Base-by-base conservation (phyloP, 2,797 vertebrate species). In the Macroramphosus scolopax region DNA sequence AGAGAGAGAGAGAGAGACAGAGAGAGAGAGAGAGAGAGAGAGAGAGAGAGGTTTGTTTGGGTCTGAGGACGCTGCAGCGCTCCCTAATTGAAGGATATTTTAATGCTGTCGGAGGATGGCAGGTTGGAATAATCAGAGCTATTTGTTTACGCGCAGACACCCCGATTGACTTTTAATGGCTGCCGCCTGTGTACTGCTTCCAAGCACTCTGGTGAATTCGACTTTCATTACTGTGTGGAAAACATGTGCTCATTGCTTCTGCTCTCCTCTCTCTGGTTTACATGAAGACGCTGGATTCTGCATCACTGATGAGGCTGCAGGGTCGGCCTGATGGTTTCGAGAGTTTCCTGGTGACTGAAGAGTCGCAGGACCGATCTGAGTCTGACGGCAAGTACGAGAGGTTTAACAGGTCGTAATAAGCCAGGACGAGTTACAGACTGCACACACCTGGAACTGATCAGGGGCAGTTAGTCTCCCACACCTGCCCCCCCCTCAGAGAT, bases 141-240 rank as follows among this genome's bases (percentile, higher is more conserved):
- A 87, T 92, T 90, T 91, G 89, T 90, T 90, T 89, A 85, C 60
- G 40, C 74, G 78, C 70, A 81, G 80, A 83, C 80, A 75, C 74
- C 60, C 76, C 73, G 75, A 89, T 88, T 72, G 83, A 83, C 78
- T 89, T 90, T 88, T 90, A 90, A 90, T 88, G 81, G 72, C 64
- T 62, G 24, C 76, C 75, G 83, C 66, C 79, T 89, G 84, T 59
- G 75, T 71, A 58, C 55, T 63, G 66, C 72, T 79, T 84, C 74
- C 57, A 72, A 80, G 71, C 57, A 63, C 81, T 62, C 73, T 56
- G 63, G 79, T 74, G 66, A 76, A 77, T 86, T 85, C 64, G 77
- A 75, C 82, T 88, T 83, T 87, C 78, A 87, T 86, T 82, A 86
- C 78, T 58, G 75, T 57, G 75, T 57, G 76, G 85, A 84, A 87